Base-by-base conservation (phyloP, 2,797 vertebrate species). In the Poecilia picta region DNA sequence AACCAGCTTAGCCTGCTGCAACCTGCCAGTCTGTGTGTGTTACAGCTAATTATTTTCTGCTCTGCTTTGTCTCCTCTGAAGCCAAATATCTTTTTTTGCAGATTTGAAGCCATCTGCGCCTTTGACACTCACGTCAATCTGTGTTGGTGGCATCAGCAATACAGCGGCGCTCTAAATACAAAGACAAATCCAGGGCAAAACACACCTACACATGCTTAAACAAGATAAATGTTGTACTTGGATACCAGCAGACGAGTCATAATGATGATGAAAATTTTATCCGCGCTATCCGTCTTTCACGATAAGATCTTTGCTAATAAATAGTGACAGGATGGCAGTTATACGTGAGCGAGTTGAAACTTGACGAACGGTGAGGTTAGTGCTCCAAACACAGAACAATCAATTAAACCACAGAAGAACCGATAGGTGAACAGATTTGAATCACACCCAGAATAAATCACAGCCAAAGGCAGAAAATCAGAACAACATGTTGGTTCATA, bases 1-100 rank as follows among this genome's bases (percentile, higher is more conserved):
- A 89, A 83, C 66, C 64, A 81, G 89, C 83, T 84, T 79, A 88
- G 81, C 89, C 74, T 91, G 88, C 83, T 81, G 25, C 23, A n/a
- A 86, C 81, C 81, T 88, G 86, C n/a, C 73, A 43, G 68, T 83
- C 68, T 43, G 28, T 59, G 51, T 71, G 76, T 62, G 68, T 57
- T 57, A 41, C 20, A 46, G 20, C 73, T 43, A 68, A 59, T 62
- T 76, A 23, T 72, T 75, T 68, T 81, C 55, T 51, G 12, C 74
- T 75, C 43, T 16, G 16, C 75, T 80, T 45, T 28, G 18, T 84
- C 75, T 83, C 39, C 53, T 72, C 64, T 82, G 68, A 81, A 55
- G 64, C 75, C 68, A 84, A 51, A 70, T 66, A 64, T 78, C 83
- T 66, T 23, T 66, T 2, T 87, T 49, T 75, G 80, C 46, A 77